These are phyloP conservation scores for Coelopa frigida DNA, from an alignment of 1,140 invertebrate genomes.

Conservation along the genomic window DNA sequence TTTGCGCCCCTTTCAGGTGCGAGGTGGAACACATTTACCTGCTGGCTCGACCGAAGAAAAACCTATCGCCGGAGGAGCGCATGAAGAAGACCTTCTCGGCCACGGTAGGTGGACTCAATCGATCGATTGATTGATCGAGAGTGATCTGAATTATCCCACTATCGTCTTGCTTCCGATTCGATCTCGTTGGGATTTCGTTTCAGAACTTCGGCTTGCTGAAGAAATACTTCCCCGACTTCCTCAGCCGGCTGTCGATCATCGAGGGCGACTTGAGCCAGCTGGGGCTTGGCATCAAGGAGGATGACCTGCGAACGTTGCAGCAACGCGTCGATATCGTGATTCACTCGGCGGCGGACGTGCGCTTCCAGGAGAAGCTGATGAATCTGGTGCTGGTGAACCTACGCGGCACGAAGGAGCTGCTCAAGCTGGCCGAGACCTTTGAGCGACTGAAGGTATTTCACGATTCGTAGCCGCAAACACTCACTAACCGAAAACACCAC, in stretches of 20 bases:
- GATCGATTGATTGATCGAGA: too few relatives aligned
- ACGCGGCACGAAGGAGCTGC: conserved; percentile 52
- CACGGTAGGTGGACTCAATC: too few relatives aligned
- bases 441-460: conserved; percentile 42
- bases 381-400: conserved; percentile 51
- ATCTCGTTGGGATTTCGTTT: not conserved
- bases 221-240: not conserved
- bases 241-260: conserved; percentile 32
- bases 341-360: conserved; percentile 75
- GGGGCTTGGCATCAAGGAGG: conserved; percentile 56
- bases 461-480: too few relatives aligned
- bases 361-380: conserved; percentile 72
- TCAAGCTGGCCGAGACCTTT: conserved; percentile 50
- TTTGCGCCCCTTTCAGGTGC: not conserved
- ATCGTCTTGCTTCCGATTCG: not conserved
- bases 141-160: not conserved
- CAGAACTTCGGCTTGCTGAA: not conserved
- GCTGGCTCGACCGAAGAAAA: not conserved
- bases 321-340: conserved; percentile 61
- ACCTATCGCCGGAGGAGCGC: too few relatives aligned
- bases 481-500: not conserved
- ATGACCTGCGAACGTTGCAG: conserved; percentile 42
- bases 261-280: conserved; percentile 49
- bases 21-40: not conserved
- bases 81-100: too few relatives aligned